Evolutionary conservation across 2,888 invertebrate genomes (phyloP), one percentile per base, ranked within the genome.

Genomic region (Hirtodrosophila alboralis): DNA sequence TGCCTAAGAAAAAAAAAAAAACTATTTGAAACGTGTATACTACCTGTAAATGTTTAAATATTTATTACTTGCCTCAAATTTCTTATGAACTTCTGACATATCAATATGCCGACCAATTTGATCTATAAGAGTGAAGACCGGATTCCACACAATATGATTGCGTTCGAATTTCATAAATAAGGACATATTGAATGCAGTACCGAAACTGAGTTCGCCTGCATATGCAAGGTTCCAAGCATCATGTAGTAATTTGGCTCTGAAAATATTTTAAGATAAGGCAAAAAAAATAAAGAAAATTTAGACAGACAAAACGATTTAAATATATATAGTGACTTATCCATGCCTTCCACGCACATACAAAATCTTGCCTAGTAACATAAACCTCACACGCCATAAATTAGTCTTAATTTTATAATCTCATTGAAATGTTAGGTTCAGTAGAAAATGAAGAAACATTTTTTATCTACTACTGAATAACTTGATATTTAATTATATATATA

Each of bases 81-180:
- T 95, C 30, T 92, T 92, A 58, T 94, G 92, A 69, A 94, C 92
- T 6, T 91, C 92, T 54, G 92, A 93, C 75, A 93, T 93, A 66
- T 94, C 93, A 74, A 96, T 94, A 72, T 95, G 95, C 60, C 94
- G 92, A 23, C 95, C 95, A 48, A 96, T 92, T 76, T 96, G 95
- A 87, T 96, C 96, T 38, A 96, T 94, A 92, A 96, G 94, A 1
- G 95, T 95, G 81, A 96, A 96, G 6, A 95, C 93, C 0, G 95
- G 95, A 86, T 95, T 94, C 96, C 96, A 96, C 0, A 95, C 95
- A 0, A 95, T 90, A 70, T 95, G 94, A 64, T 95, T 93, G 21
- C 94, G 92, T 89, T 96, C 96, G 38, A 93, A 91, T 79, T 93
- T 93, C 86, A 96, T 90, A 79, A 96, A 95, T 28, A 95, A 89